Conservation (phyloP, 2,113 vertebrate genomes). For the Dryoscopus gambensis region DNA sequence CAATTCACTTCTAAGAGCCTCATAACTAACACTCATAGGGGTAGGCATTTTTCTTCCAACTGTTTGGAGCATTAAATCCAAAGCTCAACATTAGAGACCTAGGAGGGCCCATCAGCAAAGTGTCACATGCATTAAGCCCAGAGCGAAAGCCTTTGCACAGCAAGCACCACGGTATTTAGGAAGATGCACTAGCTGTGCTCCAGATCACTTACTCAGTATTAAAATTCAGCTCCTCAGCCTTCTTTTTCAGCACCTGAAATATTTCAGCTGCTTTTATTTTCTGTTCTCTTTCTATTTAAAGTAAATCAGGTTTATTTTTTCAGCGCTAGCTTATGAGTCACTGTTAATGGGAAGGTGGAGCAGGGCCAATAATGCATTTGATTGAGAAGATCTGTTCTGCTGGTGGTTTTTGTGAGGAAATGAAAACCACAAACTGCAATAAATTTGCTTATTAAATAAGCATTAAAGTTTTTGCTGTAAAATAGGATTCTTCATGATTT, state of each 20-base stretch:
- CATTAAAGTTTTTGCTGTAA: background rate
- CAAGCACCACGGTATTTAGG: background rate
- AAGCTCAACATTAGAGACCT: background rate
- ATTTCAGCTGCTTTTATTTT: constrained; percentile 3
- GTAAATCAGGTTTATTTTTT: background rate
- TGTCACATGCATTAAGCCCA: background rate
- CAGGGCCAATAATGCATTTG: background rate
- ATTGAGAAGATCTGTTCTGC: background rate
- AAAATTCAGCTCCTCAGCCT: constrained; percentile 3
- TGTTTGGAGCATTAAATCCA: constrained; percentile 7
- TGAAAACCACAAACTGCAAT: background rate
- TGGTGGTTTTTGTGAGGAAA: background rate
- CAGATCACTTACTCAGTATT: background rate
- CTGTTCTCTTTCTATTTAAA: background rate
- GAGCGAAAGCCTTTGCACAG: constrained; percentile 20
- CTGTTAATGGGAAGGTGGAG: constrained; percentile 7
- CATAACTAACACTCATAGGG: constrained; percentile 7
- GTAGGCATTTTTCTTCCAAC: background rate
- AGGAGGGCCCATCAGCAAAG: constrained; percentile 22
- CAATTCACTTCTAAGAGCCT: background rate
- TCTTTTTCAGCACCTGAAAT: background rate
- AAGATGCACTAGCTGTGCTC: background rate
- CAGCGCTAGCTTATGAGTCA: background rate
- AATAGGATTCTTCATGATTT: background rate
- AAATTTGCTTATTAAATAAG: constrained; percentile 19